Conservation (phyloP, 2,113 vertebrate species). For the Accipiter cooperii region DNA sequence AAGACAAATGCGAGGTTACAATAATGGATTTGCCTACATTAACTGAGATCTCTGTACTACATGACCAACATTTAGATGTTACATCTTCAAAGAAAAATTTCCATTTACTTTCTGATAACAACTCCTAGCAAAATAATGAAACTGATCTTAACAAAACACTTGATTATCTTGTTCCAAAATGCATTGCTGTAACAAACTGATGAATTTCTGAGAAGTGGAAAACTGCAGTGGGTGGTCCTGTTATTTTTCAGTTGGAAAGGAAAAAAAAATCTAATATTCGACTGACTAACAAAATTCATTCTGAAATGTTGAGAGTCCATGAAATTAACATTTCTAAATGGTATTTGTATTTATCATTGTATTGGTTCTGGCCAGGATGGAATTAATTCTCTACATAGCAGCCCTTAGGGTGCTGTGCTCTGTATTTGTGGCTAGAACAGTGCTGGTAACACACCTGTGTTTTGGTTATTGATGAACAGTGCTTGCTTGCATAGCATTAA, state of each 20-base stretch:
- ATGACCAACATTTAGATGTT: not conserved
- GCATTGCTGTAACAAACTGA: not conserved
- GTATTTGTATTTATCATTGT: not conserved
- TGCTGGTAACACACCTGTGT: not conserved
- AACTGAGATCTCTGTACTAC: not conserved
- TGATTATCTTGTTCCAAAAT: not conserved
- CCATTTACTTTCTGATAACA: not conserved
- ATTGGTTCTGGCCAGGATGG: not conserved
- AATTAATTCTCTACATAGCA: not conserved
- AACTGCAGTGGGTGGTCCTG: not conserved
- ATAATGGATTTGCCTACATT: not conserved
- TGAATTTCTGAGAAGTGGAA: not conserved
- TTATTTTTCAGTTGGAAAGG: not conserved
- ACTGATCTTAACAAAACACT: not conserved
- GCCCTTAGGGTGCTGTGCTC: not conserved
- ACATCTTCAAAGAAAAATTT: not conserved
- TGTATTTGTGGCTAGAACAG: not conserved
- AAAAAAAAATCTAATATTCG: not conserved
- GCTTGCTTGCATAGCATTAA: rapidly evolving
- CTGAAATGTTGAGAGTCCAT: not conserved
- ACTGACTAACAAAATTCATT: not conserved
- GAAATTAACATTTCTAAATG: not conserved
- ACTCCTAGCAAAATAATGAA: not conserved
- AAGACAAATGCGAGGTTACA: not conserved
- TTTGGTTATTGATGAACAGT: not conserved